A percentile compares a stretch with the other conserved stretches of the same genome.
Conservation (phyloP, 2,888 invertebrate genomes). For the Drosophila pseudotakahashii region DNA sequence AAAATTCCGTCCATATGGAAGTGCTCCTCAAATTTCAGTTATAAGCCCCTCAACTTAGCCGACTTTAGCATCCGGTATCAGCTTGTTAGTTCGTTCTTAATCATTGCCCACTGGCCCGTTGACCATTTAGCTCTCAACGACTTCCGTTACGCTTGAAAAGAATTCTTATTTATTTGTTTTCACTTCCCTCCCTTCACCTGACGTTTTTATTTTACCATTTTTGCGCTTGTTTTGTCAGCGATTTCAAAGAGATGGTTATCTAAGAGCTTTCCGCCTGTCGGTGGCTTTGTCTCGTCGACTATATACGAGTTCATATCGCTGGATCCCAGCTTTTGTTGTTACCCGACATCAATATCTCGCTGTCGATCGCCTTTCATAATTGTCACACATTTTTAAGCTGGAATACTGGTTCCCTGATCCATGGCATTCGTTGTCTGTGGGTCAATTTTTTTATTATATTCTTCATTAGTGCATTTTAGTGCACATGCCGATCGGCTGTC, state of each 20-base stretch:
- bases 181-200: constrained; percentile 33
- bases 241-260: constrained; percentile 64
- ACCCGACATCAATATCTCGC: constrained; percentile 62
- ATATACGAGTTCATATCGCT: background rate
- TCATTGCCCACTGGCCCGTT: constrained; percentile 51
- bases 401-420: constrained; percentile 56
- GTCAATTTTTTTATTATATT: constrained; percentile 22
- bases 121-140: constrained; percentile 75
- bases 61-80: constrained; percentile 62
- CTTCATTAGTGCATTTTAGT: constrained; percentile 64
- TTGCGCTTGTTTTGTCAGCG: constrained; percentile 50
- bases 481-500: constrained; percentile 37
- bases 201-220: constrained; percentile 24
- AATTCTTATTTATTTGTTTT: constrained; percentile 60
- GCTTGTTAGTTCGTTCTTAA: constrained; percentile 42
- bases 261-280: constrained; percentile 31
- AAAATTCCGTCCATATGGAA: background rate
- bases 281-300: constrained; percentile 30
- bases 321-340: constrained; percentile 50
- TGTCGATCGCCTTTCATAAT: constrained; percentile 73
- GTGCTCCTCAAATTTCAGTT: constrained; percentile 22
- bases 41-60: constrained; percentile 37
- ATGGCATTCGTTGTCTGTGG: constrained; percentile 31
- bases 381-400: constrained; percentile 69
- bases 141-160: constrained; percentile 76